phyloP scores from a whole-genome alignment of 1,140 invertebrate genomes.

The Aphelinus atriplicis region DNA sequence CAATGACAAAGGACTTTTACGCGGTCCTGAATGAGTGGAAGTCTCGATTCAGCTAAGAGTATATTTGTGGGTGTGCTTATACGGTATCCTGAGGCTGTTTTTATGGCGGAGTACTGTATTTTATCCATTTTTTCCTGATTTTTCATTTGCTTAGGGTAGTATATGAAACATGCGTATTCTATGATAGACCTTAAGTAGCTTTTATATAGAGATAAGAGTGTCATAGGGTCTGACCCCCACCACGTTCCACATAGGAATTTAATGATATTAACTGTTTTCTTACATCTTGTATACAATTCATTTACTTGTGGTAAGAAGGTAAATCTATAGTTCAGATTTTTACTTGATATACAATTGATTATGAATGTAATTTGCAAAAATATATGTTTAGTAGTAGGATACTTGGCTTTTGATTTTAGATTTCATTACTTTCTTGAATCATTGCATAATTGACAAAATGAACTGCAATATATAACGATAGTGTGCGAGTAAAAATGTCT shows the following conservation, averaged over 20 bases:
- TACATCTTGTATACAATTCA: background rate
- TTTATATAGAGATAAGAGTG: slow-evolving; percentile 8
- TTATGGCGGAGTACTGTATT: background rate
- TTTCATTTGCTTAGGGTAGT: background rate
- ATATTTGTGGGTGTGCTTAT: background rate
- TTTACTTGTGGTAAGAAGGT: background rate
- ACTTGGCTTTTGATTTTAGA: too few species aligned
- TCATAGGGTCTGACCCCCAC: background rate
- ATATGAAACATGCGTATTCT: slow-evolving; percentile 13
- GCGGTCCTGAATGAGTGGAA: background rate
- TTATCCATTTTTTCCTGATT: background rate
- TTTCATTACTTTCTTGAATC: too few species aligned
- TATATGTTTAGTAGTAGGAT: too few species aligned
- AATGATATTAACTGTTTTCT: background rate
- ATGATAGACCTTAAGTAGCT: slow-evolving; percentile 8
- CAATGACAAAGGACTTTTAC: background rate
- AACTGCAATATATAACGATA: too few species aligned
- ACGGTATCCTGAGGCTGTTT: background rate
- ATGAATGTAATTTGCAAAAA: too few species aligned
- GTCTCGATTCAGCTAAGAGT: background rate
- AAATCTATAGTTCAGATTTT: background rate
- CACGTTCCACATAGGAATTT: too few species aligned
- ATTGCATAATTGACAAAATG: too few species aligned
- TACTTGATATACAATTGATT: too few species aligned
- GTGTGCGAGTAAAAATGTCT: too few species aligned